These are phyloP conservation scores for Heteronetta atricapilla DNA, from an alignment of 2,113 vertebrate genomes.

Conservation along the genomic window DNA sequence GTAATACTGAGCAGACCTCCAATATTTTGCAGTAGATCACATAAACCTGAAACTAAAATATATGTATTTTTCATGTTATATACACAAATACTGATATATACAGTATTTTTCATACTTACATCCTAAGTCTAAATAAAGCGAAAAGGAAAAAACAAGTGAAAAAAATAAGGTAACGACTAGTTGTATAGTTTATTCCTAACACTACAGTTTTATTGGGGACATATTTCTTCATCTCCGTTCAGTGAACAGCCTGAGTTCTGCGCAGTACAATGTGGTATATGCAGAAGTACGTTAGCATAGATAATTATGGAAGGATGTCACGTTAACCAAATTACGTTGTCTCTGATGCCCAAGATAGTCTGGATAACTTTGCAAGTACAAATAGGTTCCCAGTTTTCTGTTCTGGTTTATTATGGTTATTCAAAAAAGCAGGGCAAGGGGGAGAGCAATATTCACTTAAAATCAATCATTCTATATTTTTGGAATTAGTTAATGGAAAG, in stretches of 20 bases:
- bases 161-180: background rate
- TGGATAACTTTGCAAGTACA: constrained; percentile 16
- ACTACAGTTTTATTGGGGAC: background rate
- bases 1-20: background rate
- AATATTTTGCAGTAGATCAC: background rate
- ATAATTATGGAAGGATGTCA: background rate
- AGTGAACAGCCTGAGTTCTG: background rate
- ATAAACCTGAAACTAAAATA: background rate
- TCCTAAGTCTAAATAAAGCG: background rate
- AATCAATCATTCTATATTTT: background rate
- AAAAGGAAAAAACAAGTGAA: background rate
- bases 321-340: background rate
- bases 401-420: background rate
- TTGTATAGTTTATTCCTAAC: background rate
- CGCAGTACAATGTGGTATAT: too few relatives aligned
- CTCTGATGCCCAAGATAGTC: background rate
- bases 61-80: background rate
- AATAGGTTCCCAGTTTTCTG: background rate
- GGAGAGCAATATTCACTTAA: background rate
- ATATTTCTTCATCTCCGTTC: background rate
- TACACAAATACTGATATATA: too few relatives aligned
- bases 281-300: background rate
- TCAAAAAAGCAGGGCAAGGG: background rate
- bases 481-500: background rate
- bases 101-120: background rate